Conservation (phyloP, 2,888 invertebrate species). For the Phalera bucephala region DNA sequence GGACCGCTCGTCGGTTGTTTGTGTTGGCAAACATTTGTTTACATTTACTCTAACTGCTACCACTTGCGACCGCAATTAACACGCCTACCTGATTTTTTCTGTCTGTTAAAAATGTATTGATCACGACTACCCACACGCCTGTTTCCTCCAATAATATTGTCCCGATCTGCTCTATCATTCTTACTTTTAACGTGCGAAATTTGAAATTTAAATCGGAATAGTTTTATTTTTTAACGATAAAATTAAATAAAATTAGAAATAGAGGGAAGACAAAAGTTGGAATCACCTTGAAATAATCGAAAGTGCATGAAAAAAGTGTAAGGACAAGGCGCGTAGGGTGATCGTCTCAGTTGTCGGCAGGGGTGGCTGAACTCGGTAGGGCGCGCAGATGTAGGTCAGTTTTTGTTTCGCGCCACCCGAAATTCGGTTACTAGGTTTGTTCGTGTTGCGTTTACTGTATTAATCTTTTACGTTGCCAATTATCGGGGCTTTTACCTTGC, state of each 20-base stretch:
- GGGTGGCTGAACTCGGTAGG: slow-evolving; percentile 80
- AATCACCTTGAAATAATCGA: slow-evolving; percentile 63
- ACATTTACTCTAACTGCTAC: slow-evolving; percentile 35
- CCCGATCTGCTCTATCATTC: too few relatives aligned
- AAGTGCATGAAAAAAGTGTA: slow-evolving; percentile 57
- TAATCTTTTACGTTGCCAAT: slow-evolving; percentile 42
- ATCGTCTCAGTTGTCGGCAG: slow-evolving; percentile 59
- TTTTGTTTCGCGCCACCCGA: slow-evolving; percentile 81
- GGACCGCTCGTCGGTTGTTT: slow-evolving; percentile 36
- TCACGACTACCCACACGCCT: slow-evolving; percentile 10
- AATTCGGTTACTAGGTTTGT: slow-evolving; percentile 80
- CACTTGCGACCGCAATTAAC: slow-evolving; percentile 37
- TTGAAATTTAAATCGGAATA: too few relatives aligned
- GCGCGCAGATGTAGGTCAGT: slow-evolving; percentile 81
- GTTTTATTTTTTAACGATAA: too few relatives aligned
- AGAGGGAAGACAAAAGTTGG: slow-evolving; percentile 20
- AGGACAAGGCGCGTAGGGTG: slow-evolving; percentile 71
- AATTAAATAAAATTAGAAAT: too few relatives aligned
- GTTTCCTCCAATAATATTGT: not conserved
- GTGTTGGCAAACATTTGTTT: slow-evolving; percentile 54
- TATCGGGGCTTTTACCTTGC: slow-evolving; percentile 36
- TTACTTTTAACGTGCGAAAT: too few relatives aligned
- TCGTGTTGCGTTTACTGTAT: slow-evolving; percentile 45
- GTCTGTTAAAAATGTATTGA: slow-evolving; percentile 24
- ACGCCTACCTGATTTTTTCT: slow-evolving; percentile 31